A percentile compares a stretch with the other conserved stretches of the same genome.
Evolutionary conservation across 2,113 vertebrate species (phyloP).

Genomic region (Todiramphus chloris): DNA sequence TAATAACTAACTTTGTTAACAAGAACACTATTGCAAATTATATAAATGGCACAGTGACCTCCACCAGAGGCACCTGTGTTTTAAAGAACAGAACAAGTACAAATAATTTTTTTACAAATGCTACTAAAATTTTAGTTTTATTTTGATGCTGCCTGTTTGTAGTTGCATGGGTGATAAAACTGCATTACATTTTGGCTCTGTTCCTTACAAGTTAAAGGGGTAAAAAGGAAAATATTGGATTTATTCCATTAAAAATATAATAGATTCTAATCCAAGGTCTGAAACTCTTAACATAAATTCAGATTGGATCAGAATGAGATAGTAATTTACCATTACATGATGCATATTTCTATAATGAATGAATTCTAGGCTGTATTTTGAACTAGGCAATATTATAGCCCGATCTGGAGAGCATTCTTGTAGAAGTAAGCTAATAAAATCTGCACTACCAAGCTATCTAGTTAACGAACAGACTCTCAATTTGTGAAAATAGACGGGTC

Average conservation of each 20-base stretch:
- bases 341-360: not conserved
- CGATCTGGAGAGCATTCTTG: not conserved
- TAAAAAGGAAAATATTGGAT: not conserved
- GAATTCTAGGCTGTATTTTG: not conserved
- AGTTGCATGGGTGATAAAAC: not conserved
- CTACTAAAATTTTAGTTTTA: not conserved
- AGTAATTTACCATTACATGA: not conserved
- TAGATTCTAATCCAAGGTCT: not conserved
- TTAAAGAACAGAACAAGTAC: not conserved
- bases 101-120: conserved; percentile 65
- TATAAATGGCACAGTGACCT: not conserved
- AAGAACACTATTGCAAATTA: not conserved
- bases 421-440: not conserved
- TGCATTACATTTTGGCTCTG: not conserved
- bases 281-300: not conserved
- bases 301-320: not conserved
- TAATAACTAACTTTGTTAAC: not conserved
- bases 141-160: not conserved
- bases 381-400: not conserved
- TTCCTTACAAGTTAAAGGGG: not conserved
- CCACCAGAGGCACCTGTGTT: not conserved
- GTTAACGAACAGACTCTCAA: not conserved
- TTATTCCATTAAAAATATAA: not conserved
- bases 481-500: not conserved
- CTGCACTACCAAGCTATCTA: not conserved